Evolutionary conservation across 2,113 vertebrate genomes (phyloP), one percentile per base, ranked within the genome.

Genomic region (Eleginops maclovinus): DNA sequence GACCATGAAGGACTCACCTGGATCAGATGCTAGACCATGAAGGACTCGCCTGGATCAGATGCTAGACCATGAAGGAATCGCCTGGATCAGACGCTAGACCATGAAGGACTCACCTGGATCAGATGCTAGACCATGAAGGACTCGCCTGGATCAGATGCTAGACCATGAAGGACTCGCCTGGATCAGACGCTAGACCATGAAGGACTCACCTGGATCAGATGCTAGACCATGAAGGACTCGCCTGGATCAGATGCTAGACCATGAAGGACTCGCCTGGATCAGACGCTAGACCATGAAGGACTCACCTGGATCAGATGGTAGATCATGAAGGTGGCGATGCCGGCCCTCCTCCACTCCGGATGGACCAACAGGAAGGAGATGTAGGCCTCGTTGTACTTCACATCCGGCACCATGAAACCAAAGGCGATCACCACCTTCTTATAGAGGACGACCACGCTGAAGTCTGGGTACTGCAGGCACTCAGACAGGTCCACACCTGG

Each of bases 1-100:
- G 91, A 99, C 98, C 97, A 99, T 99, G 89, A 99, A 99, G n/a
- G 97, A n/a, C n/a, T n/a, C n/a, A n/a, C n/a, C n/a, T n/a, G n/a
- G 87, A 99, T 99, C 28, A 99, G 96, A 77, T 99, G 98, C 87
- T 99, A 99, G 91, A 99, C 98, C 97, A 99, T 99, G 89, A 99
- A 99, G n/a, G 97, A n/a, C n/a, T n/a, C n/a, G n/a, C n/a, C n/a
- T n/a, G n/a, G 87, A 99, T 99, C 28, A 99, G 96, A 77, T 99
- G 98, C 87, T 99, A 99, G 91, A 99, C 98, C 97, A 99, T 99
- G 89, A 99, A 99, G n/a, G 97, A n/a, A n/a, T n/a, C n/a, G n/a
- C n/a, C n/a, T n/a, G n/a, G 87, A 99, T 99, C 28, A 99, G 96
- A 77, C 99, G 98, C 87, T 99, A 99, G 91, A 99, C 98, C 97